Percentiles rank a stretch among this genome's conserved stretches.
Evolutionary conservation across 2,888 invertebrate species (phyloP).

Genomic region (Pecten maximus): DNA sequence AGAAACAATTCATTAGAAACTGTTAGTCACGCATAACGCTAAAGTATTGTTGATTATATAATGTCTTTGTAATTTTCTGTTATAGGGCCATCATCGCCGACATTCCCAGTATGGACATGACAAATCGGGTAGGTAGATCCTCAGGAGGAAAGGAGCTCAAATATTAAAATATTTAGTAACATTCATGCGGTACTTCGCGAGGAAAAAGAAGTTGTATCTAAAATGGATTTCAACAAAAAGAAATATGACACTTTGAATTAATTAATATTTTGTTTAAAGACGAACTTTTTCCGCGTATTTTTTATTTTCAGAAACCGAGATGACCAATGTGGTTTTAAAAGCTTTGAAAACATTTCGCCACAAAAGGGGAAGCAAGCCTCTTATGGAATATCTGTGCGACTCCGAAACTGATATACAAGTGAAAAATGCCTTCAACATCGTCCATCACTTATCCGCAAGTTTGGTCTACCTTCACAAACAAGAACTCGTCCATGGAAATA

Average conservation of each 20-base stretch:
- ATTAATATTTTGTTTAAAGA: no score
- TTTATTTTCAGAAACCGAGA: background rate
- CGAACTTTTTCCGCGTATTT: no score
- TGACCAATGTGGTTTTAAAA: background rate
- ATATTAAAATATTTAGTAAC: no score
- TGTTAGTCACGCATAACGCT: no score
- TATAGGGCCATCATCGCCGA: background rate
- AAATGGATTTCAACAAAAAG: no score
- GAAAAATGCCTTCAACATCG: background rate
- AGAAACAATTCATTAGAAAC: no score
- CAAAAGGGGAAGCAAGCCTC: background rate
- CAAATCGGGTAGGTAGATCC: background rate
- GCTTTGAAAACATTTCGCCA: background rate
- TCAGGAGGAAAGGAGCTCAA: no score
- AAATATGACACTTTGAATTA: no score
- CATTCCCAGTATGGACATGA: background rate
- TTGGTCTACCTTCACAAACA: background rate
- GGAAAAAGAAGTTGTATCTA: no score
- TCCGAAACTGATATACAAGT: background rate
- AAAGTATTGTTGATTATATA: no score
- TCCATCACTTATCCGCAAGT: background rate
- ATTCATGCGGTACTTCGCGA: no score
- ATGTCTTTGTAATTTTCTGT: no score
- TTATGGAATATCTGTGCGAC: background rate
- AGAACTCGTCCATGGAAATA: background rate